Evolutionary conservation across 2,797 vertebrate genomes (phyloP).

Genomic region (Harpagifer antarcticus): DNA sequence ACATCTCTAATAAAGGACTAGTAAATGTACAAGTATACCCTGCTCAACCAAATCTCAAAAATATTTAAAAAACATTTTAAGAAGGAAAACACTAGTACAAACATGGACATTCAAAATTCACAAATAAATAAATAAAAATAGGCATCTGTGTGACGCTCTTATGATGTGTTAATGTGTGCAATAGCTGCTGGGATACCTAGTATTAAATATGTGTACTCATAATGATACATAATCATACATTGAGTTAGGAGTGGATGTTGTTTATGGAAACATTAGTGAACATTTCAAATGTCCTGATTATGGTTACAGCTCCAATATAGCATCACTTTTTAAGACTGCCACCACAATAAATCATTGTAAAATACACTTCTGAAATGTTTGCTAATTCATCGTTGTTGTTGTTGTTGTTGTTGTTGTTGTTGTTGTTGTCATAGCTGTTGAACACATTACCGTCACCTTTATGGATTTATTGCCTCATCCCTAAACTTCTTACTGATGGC

Average conservation of each 20-base stretch:
- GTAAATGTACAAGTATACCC: no score
- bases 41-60: no score
- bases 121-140: no score
- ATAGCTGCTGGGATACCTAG: no score
- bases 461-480: not conserved
- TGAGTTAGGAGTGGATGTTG: not conserved
- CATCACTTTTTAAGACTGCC: no score
- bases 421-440: not conserved
- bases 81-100: no score
- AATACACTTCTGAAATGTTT: not conserved
- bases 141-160: no score
- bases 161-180: no score
- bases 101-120: no score
- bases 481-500: slow-evolving; percentile 3
- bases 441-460: not conserved
- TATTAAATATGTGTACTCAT: not conserved
- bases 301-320: no score
- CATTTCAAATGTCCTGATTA: not conserved
- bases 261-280: not conserved
- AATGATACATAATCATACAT: not conserved
- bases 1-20: no score
- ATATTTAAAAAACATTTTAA: no score
- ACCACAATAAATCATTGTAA: not conserved
- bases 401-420: not conserved
- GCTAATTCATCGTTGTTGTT: not conserved